Evolutionary conservation across 2,113 vertebrate species (phyloP).

Genomic region (Crotalus tigris): DNA sequence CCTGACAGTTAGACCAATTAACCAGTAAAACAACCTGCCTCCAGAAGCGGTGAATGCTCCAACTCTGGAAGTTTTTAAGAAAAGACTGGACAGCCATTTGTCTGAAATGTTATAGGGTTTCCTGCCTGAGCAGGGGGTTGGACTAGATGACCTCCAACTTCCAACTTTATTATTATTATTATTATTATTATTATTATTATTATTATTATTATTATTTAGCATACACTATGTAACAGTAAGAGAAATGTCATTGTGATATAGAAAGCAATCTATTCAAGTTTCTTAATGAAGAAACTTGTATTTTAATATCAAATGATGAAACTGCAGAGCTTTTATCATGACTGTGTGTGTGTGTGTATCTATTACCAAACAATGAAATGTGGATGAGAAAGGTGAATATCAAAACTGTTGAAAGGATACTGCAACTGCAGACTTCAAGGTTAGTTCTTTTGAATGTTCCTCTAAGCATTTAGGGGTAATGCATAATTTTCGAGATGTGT

Average conservation of each 20-base stretch:
- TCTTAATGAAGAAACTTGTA: background rate
- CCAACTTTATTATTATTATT: too few relatives aligned
- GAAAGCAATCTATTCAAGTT: background rate
- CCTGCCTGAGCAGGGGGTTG: too few relatives aligned
- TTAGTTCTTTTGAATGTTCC: background rate
- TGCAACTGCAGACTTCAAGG: background rate
- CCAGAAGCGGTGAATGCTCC: too few relatives aligned
- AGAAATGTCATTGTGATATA: background rate
- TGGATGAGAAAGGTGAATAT: background rate
- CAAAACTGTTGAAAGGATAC: background rate
- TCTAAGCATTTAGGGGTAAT: background rate
- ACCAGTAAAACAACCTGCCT: too few relatives aligned
- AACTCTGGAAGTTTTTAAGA: too few relatives aligned
- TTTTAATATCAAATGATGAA: background rate
- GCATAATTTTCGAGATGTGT: background rate
- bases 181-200: too few relatives aligned
- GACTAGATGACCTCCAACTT: too few relatives aligned
- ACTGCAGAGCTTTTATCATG: background rate
- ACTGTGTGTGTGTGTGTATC: background rate
- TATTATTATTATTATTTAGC: too few relatives aligned
- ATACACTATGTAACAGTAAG: background rate
- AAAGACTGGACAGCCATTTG: too few relatives aligned
- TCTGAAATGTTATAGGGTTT: too few relatives aligned
- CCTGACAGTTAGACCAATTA: too few relatives aligned
- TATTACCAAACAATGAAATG: background rate